Percentiles rank a stretch among this genome's conserved stretches.
Conservation (phyloP, 2,113 vertebrate genomes). For the Campylorhamphus procurvoides region DNA sequence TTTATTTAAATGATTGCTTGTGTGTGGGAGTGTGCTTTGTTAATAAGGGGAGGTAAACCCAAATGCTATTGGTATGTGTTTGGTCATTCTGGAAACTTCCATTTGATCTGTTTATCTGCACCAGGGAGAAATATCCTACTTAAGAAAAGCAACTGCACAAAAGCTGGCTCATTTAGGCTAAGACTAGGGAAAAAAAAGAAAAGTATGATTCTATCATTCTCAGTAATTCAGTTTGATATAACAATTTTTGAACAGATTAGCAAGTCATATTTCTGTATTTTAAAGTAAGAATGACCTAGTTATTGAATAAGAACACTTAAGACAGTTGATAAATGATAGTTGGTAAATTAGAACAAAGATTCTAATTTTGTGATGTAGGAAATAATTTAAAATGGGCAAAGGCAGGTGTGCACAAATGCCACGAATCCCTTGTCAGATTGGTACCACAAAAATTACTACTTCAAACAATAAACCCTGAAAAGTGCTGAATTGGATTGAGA, state of each 20-base stretch:
- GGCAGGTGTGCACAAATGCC: background rate
- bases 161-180: background rate
- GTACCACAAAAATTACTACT: background rate
- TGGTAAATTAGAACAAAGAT: background rate
- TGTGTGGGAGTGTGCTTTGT: background rate
- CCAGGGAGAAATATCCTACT: background rate
- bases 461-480: background rate
- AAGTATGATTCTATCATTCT: background rate
- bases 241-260: background rate
- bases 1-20: background rate
- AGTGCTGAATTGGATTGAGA: background rate
- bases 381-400: background rate
- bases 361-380: background rate
- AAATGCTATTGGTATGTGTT: background rate
- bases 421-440: background rate
- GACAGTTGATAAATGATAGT: background rate
- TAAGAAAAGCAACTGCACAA: background rate
- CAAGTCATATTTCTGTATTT: background rate
- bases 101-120: background rate
- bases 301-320: background rate
- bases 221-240: background rate
- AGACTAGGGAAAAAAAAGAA: background rate
- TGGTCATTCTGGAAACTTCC: background rate
- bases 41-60: background rate
- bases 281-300: background rate